A percentile compares a stretch with the other conserved stretches of the same genome.
Conservation (phyloP, 1,140 invertebrate genomes). For the Cyrtorhinus lividipennis region DNA sequence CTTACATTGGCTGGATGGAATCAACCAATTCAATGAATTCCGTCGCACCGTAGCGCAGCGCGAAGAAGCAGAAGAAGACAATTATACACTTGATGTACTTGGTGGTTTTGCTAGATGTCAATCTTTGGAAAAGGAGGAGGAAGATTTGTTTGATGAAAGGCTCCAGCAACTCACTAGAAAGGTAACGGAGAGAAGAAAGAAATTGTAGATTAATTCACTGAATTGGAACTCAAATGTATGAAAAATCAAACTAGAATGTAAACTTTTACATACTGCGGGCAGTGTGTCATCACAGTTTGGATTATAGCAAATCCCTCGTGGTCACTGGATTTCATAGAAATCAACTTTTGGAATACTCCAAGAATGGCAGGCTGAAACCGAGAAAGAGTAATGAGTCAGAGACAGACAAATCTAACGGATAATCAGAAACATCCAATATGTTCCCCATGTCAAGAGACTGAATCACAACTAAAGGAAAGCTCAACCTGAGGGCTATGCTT, state of each 20-base stretch:
- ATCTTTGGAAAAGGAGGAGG: slow-evolving; percentile 74
- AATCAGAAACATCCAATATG: no score
- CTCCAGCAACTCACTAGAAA: slow-evolving; percentile 45
- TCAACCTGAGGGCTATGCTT: no score
- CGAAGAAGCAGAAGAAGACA: slow-evolving; percentile 77
- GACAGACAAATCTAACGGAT: no score
- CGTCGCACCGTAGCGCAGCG: slow-evolving; percentile 57
- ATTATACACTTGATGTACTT: slow-evolving; percentile 82
- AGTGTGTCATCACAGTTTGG: slow-evolving; percentile 63
- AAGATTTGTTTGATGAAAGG: slow-evolving; percentile 79
- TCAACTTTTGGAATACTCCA: slow-evolving; percentile 92
- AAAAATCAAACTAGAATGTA: background rate
- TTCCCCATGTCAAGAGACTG: no score
- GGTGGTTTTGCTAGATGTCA: slow-evolving; percentile 83
- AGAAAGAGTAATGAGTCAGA: no score
- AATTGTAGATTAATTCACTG: slow-evolving; percentile 10
- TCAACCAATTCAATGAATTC: slow-evolving; percentile 65
- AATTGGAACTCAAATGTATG: background rate
- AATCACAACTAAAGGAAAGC: no score
- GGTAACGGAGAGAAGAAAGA: slow-evolving; percentile 18
- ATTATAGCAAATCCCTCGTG: slow-evolving; percentile 90
- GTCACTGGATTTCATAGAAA: slow-evolving; percentile 88
- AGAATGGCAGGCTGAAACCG: slow-evolving; percentile 61
- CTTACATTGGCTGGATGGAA: slow-evolving; percentile 68
- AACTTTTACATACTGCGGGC: slow-evolving; percentile 45